Evolutionary conservation across 1,140 invertebrate genomes (phyloP).

Genomic region (Microplitis mediator): DNA sequence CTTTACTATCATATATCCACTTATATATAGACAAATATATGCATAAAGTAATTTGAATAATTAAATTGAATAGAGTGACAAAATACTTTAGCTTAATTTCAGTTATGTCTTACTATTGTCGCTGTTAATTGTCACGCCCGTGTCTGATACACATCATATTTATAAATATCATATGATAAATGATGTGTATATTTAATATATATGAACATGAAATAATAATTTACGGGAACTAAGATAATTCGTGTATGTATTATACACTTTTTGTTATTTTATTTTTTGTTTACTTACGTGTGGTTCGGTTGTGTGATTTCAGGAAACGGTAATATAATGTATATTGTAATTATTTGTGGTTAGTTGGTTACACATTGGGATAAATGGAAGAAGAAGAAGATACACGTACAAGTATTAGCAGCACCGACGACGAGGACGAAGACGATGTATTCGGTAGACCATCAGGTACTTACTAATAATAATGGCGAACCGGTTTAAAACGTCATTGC

Average conservation of each 20-base stretch:
- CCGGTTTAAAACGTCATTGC: conserved; percentile 11
- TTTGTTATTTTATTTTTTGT: background rate
- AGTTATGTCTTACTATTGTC: too few relatives aligned
- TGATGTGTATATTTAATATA: too few relatives aligned
- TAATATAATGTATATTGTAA: background rate
- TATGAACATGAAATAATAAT: too few relatives aligned
- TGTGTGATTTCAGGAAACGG: background rate
- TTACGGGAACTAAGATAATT: too few relatives aligned
- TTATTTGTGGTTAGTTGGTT: background rate
- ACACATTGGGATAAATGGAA: background rate
- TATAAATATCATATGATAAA: too few relatives aligned
- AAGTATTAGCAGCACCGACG: background rate
- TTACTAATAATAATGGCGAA: background rate
- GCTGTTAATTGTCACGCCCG: too few relatives aligned
- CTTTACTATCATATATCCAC: background rate
- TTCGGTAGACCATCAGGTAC: conserved; percentile 9
- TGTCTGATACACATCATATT: too few relatives aligned
- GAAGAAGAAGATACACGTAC: background rate
- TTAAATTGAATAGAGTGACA: too few relatives aligned
- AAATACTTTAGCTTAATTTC: too few relatives aligned
- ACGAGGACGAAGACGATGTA: background rate
- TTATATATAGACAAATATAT: background rate
- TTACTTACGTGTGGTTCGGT: background rate
- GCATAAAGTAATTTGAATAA: too few relatives aligned
- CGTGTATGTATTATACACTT: background rate